These are phyloP conservation scores for Acanthosepion esculentum DNA, from an alignment of 2,888 invertebrate species.

Conservation along the genomic window DNA sequence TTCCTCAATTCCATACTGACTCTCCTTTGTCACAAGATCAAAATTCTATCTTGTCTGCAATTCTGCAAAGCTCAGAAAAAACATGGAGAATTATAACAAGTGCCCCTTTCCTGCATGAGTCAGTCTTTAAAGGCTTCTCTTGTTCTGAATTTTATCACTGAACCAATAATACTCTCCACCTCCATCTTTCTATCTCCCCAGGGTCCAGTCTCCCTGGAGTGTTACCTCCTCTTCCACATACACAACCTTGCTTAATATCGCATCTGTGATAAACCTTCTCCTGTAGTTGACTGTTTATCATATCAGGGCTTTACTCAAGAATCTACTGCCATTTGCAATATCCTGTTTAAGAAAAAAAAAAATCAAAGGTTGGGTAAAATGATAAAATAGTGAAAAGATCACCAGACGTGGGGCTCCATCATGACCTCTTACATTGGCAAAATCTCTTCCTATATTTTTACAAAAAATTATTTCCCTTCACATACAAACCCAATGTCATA, in stretches of 20 bases:
- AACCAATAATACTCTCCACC: not conserved
- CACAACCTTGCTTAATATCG: not conserved
- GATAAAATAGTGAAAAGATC: no score
- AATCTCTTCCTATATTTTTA: no score
- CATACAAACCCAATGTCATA: no score
- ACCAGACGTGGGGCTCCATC: no score
- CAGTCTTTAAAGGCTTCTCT: not conserved
- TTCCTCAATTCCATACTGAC: no score
- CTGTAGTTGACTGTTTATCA: not conserved
- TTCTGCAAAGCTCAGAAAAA: not conserved
- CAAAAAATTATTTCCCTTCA: no score
- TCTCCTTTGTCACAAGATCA: not conserved
- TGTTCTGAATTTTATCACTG: not conserved
- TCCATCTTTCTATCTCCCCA: not conserved
- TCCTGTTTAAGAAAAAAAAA: not conserved
- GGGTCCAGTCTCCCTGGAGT: not conserved
- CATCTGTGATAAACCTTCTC: not conserved
- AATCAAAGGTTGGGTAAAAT: no score
- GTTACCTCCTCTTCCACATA: not conserved
- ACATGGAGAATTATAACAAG: not conserved
- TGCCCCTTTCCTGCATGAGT: not conserved
- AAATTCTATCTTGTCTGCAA: not conserved
- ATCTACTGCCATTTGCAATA: not conserved
- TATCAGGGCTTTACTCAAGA: not conserved
- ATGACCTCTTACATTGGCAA: no score